Evolutionary conservation across 2,113 vertebrate species (phyloP).

Genomic region (Rhabdornis inornatus): DNA sequence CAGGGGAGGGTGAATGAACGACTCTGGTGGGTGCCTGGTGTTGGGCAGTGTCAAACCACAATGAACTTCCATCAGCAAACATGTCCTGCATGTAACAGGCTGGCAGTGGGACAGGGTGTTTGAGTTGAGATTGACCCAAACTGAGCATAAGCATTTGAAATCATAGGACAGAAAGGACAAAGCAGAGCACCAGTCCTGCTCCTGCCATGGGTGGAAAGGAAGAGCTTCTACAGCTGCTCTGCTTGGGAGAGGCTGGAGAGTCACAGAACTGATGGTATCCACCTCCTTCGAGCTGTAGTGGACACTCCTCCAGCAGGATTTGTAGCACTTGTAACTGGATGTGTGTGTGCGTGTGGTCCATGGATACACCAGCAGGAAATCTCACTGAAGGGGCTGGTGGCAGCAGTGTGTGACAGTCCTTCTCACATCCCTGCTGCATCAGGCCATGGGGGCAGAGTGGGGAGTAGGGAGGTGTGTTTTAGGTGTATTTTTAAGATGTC

Average conservation of each 20-base stretch:
- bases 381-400: background rate
- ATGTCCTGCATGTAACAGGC: background rate
- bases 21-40: background rate
- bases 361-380: no score
- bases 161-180: background rate
- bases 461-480: background rate
- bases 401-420: background rate
- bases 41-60: background rate
- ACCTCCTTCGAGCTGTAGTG: rapidly evolving
- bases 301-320: background rate
- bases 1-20: background rate
- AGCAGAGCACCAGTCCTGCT: background rate
- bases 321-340: rapidly evolving
- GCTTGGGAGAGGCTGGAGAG: background rate
- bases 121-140: background rate
- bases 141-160: background rate
- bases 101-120: background rate
- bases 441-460: background rate
- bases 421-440: background rate
- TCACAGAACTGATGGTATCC: background rate
- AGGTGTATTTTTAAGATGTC: background rate
- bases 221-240: background rate
- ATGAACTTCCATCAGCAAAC: background rate
- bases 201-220: background rate
- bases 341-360: background rate